These are phyloP conservation scores for Brachionus asplanchnoidis DNA, from an alignment of 1,140 invertebrate genomes.

Conservation along the genomic window DNA sequence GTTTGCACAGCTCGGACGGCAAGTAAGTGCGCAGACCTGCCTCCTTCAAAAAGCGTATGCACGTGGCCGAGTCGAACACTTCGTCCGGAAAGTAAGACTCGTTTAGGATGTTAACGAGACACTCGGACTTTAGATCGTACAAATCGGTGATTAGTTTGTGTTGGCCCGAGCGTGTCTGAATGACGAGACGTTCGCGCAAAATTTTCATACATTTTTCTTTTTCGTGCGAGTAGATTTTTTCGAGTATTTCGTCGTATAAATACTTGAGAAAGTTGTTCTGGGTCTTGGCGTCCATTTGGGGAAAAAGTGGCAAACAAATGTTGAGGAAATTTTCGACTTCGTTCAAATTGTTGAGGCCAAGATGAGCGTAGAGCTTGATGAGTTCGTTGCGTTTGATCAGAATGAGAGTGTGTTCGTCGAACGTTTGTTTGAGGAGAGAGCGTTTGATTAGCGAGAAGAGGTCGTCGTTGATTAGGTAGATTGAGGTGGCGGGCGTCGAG, in stretches of 20 bases:
- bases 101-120: background rate
- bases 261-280: slow-evolving; percentile 39
- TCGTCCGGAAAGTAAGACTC: slow-evolving; percentile 29
- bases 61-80: slow-evolving; percentile 5
- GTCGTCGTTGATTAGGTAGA: slow-evolving; percentile 31
- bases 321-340: slow-evolving; percentile 29
- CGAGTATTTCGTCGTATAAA: slow-evolving; percentile 22
- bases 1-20: slow-evolving; percentile 29
- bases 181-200: background rate
- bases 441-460: background rate
- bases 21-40: slow-evolving; percentile 13
- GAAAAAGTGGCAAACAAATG: slow-evolving; percentile 8
- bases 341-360: background rate
- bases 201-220: slow-evolving; percentile 40
- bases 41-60: slow-evolving; percentile 27
- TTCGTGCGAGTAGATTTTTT: slow-evolving; percentile 35
- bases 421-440: background rate
- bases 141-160: slow-evolving; percentile 20
- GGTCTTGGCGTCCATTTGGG: slow-evolving; percentile 9
- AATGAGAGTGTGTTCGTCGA: background rate
- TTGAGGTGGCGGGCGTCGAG: background rate
- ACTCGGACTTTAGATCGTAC: slow-evolving; percentile 5
- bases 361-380: slow-evolving; percentile 22
- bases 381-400: slow-evolving; percentile 1
- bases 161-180: background rate